A percentile compares a stretch with the other conserved stretches of the same genome.
Evolutionary conservation across 2,113 vertebrate species (phyloP).

Genomic region (Glaucomys volans): DNA sequence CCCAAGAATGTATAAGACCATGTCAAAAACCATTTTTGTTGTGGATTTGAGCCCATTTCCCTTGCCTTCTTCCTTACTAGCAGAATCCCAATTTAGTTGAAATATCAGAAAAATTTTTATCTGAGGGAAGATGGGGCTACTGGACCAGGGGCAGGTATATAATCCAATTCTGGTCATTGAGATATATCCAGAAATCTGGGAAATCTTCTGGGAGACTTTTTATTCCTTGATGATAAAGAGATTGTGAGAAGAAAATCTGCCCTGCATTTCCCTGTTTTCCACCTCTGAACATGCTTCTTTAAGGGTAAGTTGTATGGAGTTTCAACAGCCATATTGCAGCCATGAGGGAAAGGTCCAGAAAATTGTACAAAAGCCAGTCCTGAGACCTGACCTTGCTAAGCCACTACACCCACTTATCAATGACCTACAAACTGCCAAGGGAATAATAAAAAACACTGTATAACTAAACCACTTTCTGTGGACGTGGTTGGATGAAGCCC

Average conservation of each 20-base stretch:
- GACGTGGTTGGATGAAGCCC: neutral
- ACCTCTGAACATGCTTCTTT: too few relatives aligned
- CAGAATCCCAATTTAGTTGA: neutral
- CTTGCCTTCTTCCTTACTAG: neutral
- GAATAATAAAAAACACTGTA: neutral
- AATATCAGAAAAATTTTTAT: neutral
- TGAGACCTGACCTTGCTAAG: neutral
- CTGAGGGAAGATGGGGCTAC: neutral
- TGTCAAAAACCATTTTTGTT: neutral
- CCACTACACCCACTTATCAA: neutral
- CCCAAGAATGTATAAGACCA: neutral
- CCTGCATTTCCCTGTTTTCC: neutral
- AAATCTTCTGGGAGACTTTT: neutral
- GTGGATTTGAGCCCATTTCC: neutral
- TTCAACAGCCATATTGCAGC: neutral
- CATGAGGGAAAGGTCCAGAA: neutral
- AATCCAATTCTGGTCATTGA: neutral
- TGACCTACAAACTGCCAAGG: neutral
- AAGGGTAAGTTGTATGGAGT: neutral
- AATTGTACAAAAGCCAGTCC: neutral
- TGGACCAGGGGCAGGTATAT: neutral
- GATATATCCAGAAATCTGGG: neutral
- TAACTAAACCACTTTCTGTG: neutral
- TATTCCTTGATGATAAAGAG: neutral
- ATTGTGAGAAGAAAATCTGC: neutral